Evolutionary conservation across 2,113 vertebrate species (phyloP).

Genomic region (Theristicus caerulescens): DNA sequence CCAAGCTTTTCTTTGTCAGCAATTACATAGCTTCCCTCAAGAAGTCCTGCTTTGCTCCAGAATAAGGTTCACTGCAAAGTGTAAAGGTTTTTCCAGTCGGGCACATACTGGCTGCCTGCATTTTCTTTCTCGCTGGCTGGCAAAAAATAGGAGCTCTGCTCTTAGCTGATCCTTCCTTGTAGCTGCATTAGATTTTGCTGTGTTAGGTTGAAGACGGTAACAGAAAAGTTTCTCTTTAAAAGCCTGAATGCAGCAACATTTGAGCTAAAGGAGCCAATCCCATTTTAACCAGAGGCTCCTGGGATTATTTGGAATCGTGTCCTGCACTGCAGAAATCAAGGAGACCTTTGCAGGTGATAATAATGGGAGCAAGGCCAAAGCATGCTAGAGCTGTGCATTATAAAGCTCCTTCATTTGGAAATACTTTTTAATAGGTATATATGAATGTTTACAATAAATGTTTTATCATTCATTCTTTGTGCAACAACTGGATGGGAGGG

Average conservation of each 20-base stretch:
- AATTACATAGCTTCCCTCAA: neutral
- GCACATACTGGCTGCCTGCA: neutral
- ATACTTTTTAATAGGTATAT: neutral
- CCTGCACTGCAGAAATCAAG: neutral
- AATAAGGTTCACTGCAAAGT: neutral
- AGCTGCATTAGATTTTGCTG: neutral
- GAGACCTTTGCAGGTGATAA: neutral
- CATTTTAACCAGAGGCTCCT: neutral
- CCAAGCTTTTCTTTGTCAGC: neutral
- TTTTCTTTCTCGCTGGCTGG: neutral
- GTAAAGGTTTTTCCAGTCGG: neutral
- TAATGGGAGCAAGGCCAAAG: neutral
- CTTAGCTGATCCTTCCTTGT: neutral
- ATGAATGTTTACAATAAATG: no score
- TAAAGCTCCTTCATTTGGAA: neutral
- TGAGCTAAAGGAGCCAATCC: neutral
- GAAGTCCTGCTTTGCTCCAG: slow-evolving; percentile 6
- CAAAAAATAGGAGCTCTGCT: neutral
- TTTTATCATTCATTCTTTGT: neutral
- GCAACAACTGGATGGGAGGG: neutral
- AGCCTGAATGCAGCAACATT: neutral
- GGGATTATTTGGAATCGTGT: neutral
- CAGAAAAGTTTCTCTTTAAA: neutral
- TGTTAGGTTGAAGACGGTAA: neutral
- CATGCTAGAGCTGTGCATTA: neutral